These are phyloP conservation scores for Alosa sapidissima DNA, from an alignment of 2,797 vertebrate species.

Conservation along the genomic window DNA sequence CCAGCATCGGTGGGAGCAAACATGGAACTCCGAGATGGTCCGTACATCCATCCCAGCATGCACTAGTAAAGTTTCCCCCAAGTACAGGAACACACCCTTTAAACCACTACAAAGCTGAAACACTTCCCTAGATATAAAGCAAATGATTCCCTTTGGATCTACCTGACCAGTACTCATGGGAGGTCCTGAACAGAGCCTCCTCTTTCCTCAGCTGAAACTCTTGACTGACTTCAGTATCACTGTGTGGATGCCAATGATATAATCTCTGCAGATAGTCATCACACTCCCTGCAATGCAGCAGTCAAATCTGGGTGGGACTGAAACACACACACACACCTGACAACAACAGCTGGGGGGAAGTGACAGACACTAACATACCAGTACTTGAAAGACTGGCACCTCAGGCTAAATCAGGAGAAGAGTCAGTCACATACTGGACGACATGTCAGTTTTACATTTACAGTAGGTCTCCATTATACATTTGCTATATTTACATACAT, in stretches of 20 bases:
- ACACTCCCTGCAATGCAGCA: slow-evolving; percentile 21
- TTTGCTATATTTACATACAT: not conserved
- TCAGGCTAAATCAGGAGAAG: not conserved
- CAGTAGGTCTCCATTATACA: not conserved
- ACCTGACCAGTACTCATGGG: not conserved
- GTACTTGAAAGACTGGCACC: not conserved
- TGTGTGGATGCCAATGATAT: not conserved
- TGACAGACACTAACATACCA: not conserved
- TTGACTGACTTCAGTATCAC: not conserved
- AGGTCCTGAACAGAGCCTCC: not conserved
- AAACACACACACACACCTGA: slow-evolving; percentile 9
- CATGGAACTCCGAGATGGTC: not conserved
- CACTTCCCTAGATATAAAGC: not conserved
- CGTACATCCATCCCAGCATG: not conserved
- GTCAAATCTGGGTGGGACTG: not conserved
- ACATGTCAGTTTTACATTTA: not conserved
- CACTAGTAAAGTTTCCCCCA: too few species aligned
- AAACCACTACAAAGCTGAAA: not conserved
- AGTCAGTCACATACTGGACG: not conserved
- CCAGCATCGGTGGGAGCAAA: not conserved
- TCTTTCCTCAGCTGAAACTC: not conserved
- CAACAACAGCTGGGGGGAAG: slow-evolving; percentile 8
- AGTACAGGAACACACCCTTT: not conserved
- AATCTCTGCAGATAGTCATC: slow-evolving; percentile 10
- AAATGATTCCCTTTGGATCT: not conserved